Evolutionary conservation across 2,888 invertebrate species (phyloP), one percentile per base, ranked within the genome.

Genomic region (Drosophila conformis): DNA sequence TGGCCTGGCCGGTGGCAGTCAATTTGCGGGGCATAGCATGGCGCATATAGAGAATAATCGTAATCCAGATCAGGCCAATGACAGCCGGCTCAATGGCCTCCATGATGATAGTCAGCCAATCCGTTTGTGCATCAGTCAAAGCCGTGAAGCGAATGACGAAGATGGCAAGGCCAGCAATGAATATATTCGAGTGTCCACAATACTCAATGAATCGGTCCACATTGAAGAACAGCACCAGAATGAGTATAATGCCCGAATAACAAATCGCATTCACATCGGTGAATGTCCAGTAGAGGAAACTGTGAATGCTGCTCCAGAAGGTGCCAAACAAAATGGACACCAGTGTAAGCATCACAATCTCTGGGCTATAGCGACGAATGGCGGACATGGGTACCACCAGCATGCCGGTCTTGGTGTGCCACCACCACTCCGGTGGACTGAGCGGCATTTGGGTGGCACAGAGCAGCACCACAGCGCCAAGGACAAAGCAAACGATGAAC

Each of bases 381-480:
- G 96, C 95, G 76, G 95, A 96, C 96, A 97, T 96, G n/a, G 97
- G 97, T 90, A 96, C 94, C 13, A 97, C 95, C 66, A 97, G 90
- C 93, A 96, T 95, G 46, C 96, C 97, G 13, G 96, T 96, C 85
- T 96, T 94, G 3, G 97, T 97, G 89, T 97, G 96, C 97, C 97
- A 97, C 96, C 96, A 97, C 97, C 97, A 97, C 92, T 97, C 97
- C 0, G 97, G 96, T 1, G 97, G 96, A 84, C 96, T 96, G 13
- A 97, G 92, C 1, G 97, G 97, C 96, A 97, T 97, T 79, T 94
- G 94, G 5, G 70, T 67, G 64, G 93, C 83, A 18, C 81, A 65
- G 11, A 93, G 93, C 93, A 93, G 95, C 94, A 96, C 94, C 1
- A 95, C 76, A 1, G 96, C 95, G 51, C 95, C 96, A 52, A 96